phyloP scores from a whole-genome alignment of 2,797 vertebrate species.

The Arnoldichthys spilopterus region DNA sequence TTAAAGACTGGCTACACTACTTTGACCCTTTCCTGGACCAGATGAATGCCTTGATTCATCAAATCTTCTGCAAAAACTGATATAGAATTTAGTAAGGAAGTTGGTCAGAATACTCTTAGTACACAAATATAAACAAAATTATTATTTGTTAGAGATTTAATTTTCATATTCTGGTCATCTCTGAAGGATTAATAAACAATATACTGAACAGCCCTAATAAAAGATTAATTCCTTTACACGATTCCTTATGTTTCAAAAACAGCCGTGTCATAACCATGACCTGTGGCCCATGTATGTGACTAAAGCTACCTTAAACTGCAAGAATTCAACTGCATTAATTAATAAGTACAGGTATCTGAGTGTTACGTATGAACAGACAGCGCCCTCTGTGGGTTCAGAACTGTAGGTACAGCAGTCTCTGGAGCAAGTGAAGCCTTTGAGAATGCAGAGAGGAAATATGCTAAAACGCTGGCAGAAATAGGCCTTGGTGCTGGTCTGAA shows the following conservation, averaged over 20 bases:
- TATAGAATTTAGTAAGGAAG: too few relatives aligned
- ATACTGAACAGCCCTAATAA: not conserved
- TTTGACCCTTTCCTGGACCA: not conserved
- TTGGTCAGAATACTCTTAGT: not conserved
- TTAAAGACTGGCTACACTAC: not conserved
- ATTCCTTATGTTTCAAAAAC: not conserved
- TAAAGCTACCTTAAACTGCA: not conserved
- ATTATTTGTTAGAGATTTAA: not conserved
- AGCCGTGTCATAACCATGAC: not conserved
- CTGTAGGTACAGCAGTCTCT: slow-evolving; percentile 34
- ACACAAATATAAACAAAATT: not conserved
- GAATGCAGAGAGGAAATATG: not conserved
- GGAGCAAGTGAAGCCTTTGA: slow-evolving; percentile 18
- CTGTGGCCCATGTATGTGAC: not conserved
- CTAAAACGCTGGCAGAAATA: not conserved
- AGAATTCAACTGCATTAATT: not conserved
- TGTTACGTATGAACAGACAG: not conserved
- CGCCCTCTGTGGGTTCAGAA: slow-evolving; percentile 35
- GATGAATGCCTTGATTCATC: not conserved
- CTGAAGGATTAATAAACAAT: not conserved
- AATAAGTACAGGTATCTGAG: not conserved
- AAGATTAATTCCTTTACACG: too few relatives aligned
- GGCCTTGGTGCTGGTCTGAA: slow-evolving; percentile 35
- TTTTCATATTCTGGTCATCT: not conserved
- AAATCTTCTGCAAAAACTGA: not conserved